These are phyloP conservation scores for Noturus placidus DNA, from an alignment of 2,113 vertebrate species.

Conservation along the genomic window DNA sequence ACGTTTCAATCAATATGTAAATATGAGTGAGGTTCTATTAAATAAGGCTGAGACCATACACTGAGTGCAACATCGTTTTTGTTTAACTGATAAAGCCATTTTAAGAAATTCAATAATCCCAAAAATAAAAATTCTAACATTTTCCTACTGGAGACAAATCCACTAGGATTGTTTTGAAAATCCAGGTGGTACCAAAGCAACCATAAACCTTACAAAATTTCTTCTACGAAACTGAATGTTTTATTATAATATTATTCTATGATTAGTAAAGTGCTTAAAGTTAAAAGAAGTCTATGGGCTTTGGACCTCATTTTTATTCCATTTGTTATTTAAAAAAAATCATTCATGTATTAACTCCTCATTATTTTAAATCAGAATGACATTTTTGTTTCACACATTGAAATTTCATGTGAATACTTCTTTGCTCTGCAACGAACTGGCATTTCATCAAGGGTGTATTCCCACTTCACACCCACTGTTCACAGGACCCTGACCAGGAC, in stretches of 20 bases:
- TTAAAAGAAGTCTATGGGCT: background rate
- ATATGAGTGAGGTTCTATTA: background rate
- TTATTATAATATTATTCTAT: background rate
- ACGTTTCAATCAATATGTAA: background rate
- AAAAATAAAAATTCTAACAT: background rate
- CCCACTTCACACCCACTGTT: background rate
- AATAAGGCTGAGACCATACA: background rate
- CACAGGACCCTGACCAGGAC: background rate
- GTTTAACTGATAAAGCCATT: background rate
- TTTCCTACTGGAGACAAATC: constrained; percentile 3
- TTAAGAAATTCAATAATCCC: background rate
- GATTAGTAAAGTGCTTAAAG: constrained; percentile 24
- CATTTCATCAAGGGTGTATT: background rate
- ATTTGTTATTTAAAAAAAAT: background rate
- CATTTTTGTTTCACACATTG: background rate
- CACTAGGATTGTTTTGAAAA: background rate
- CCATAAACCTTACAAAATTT: background rate
- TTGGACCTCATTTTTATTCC: background rate
- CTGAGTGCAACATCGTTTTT: background rate
- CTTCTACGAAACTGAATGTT: too few species aligned
- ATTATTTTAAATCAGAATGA: background rate
- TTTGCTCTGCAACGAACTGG: background rate
- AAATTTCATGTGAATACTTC: background rate
- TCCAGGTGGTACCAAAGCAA: background rate
- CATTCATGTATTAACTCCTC: background rate